Conservation (phyloP, 2,888 invertebrate species). For the Carpatolechia fugitivella region DNA sequence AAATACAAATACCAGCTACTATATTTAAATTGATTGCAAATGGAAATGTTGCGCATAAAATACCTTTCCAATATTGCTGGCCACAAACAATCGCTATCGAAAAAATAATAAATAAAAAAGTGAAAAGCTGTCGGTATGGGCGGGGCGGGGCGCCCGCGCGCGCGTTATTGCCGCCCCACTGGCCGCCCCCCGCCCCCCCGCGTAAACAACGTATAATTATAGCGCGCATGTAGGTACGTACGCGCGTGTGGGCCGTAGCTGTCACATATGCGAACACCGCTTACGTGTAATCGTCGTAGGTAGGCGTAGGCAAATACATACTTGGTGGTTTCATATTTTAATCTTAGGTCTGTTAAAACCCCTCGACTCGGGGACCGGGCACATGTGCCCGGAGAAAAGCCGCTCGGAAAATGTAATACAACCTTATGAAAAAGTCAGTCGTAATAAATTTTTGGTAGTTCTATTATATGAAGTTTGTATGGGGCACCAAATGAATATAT, state of each 20-base stretch:
- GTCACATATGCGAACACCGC: constrained; percentile 17
- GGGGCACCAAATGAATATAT: too few relatives aligned
- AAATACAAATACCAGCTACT: background rate
- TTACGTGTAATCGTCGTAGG: background rate
- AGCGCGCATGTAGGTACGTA: constrained; percentile 17
- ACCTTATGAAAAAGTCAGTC: too few relatives aligned
- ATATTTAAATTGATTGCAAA: background rate
- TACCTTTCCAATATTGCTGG: constrained; percentile 12
- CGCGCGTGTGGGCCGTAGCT: background rate
- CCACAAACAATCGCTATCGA: constrained; percentile 29
- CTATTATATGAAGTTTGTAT: too few relatives aligned
- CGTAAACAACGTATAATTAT: constrained; percentile 44
- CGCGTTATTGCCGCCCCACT: constrained; percentile 64
- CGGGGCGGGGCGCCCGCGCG: constrained; percentile 41
- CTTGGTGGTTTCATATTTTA: too few relatives aligned
- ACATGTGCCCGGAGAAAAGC: too few relatives aligned
- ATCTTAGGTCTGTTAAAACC: too few relatives aligned
- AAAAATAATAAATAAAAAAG: constrained; percentile 36
- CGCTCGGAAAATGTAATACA: too few relatives aligned
- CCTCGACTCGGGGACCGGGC: too few relatives aligned
- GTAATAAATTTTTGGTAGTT: too few relatives aligned
- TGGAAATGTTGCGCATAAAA: constrained; percentile 8
- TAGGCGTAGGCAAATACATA: background rate
- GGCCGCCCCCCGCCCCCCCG: constrained; percentile 44
- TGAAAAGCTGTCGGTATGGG: constrained; percentile 26